phyloP scores from a whole-genome alignment of 2,797 vertebrate genomes.

The Craterocephalus amniculus region DNA sequence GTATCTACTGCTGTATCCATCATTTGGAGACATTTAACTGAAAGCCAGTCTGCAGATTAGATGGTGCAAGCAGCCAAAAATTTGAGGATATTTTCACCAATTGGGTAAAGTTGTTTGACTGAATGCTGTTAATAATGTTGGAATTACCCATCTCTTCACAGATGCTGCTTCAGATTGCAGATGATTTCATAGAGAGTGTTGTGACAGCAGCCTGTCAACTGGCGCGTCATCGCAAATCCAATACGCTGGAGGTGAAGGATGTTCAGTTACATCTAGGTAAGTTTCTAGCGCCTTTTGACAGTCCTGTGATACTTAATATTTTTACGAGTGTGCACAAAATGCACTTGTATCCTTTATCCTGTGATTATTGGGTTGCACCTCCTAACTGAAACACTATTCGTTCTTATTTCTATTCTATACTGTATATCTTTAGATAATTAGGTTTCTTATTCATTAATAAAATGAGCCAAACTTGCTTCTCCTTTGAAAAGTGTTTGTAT shows the following conservation, averaged over 20 bases:
- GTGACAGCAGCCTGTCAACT: slow-evolving; percentile 97
- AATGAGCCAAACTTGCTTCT: too few species aligned
- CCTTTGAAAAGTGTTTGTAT: too few species aligned
- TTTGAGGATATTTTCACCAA: background rate
- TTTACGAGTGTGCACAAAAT: background rate
- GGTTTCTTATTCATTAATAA: too few species aligned
- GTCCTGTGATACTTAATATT: background rate
- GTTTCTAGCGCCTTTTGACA: slow-evolving; percentile 15
- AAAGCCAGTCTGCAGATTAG: slow-evolving; percentile 31
- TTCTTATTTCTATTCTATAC: too few species aligned
- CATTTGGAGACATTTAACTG: slow-evolving; percentile 12
- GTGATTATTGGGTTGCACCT: background rate
- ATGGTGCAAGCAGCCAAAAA: slow-evolving; percentile 23
- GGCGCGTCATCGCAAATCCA: slow-evolving; percentile 96
- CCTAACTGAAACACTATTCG: too few species aligned
- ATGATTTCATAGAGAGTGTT: slow-evolving; percentile 98
- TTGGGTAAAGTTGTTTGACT: background rate
- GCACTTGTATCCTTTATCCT: too few species aligned
- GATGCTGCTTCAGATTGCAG: slow-evolving; percentile 98
- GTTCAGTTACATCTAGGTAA: slow-evolving; percentile 96
- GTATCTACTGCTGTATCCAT: slow-evolving; percentile 25
- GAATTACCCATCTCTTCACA: slow-evolving; percentile 61
- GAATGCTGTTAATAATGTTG: slow-evolving; percentile 9
- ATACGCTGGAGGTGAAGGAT: slow-evolving; percentile 97
- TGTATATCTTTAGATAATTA: too few species aligned